These are phyloP conservation scores for Alligator sinensis DNA, from an alignment of 2,113 vertebrate genomes.

Conservation along the genomic window DNA sequence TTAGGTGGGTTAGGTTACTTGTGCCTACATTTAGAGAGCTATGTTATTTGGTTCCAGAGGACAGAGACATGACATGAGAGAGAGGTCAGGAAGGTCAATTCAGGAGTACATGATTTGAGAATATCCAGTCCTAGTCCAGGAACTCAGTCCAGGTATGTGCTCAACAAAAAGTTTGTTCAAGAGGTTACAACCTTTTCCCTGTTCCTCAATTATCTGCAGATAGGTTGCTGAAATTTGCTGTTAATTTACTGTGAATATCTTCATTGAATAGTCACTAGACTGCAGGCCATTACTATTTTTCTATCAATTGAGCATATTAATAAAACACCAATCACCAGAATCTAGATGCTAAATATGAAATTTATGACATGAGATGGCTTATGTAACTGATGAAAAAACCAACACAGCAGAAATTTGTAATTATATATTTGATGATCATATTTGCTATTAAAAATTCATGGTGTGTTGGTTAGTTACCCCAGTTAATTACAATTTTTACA, in stretches of 20 bases:
- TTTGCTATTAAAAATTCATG: not conserved
- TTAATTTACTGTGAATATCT: not conserved
- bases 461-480: constrained; percentile 31
- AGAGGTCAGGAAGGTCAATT: not conserved
- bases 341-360: not conserved
- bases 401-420: constrained; percentile 40
- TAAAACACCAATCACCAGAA: no score
- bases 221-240: not conserved
- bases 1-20: not conserved
- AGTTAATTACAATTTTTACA: constrained; percentile 60
- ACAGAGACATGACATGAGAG: not conserved
- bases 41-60: not conserved
- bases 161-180: not conserved
- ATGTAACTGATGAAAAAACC: not conserved
- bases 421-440: constrained; percentile 26
- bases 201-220: not conserved
- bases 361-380: not conserved
- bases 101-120: not conserved
- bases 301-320: not conserved
- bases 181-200: not conserved
- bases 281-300: not conserved
- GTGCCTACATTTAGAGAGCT: not conserved
- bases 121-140: no score
- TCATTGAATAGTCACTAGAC: not conserved
- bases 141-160: not conserved